A percentile compares a stretch with the other conserved stretches of the same genome.
These are phyloP conservation scores for Nesoenas mayeri DNA, from an alignment of 2,113 vertebrate genomes.

Conservation along the genomic window DNA sequence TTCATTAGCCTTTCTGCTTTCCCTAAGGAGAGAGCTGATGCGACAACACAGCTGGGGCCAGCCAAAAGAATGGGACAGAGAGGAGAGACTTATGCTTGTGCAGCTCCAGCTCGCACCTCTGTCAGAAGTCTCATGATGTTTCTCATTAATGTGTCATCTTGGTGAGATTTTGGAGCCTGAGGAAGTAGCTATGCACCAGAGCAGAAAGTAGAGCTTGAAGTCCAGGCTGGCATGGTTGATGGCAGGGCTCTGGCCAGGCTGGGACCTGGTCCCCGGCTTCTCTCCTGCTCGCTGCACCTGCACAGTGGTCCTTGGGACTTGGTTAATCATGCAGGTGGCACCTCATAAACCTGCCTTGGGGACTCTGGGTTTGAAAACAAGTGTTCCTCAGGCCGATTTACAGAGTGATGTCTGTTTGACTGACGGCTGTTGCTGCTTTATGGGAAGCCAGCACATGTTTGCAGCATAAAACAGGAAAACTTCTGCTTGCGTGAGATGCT, in stretches of 20 bases:
- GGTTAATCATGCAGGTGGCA: conserved; percentile 25
- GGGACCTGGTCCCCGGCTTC: background rate
- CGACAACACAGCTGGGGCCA: background rate
- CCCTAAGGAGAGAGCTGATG: background rate
- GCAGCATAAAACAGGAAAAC: background rate
- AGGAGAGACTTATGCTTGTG: background rate
- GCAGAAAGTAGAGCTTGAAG: background rate
- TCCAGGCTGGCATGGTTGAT: background rate
- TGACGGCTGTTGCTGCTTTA: conserved; percentile 19
- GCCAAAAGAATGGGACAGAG: background rate
- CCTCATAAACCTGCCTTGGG: conserved; percentile 63
- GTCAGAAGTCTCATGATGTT: background rate
- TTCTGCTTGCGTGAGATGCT: background rate
- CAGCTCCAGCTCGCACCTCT: background rate
- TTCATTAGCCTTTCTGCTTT: background rate
- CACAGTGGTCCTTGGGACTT: background rate
- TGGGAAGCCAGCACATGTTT: conserved; percentile 11
- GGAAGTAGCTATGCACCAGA: no score
- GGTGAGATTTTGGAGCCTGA: background rate
- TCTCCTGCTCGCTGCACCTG: background rate
- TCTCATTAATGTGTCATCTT: background rate
- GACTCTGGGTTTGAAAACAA: background rate
- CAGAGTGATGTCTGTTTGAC: conserved; percentile 44
- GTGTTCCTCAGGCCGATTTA: conserved; percentile 34
- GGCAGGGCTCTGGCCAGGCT: background rate